Conservation (phyloP, 1,140 invertebrate species). For the Frieseomelitta varia region DNA sequence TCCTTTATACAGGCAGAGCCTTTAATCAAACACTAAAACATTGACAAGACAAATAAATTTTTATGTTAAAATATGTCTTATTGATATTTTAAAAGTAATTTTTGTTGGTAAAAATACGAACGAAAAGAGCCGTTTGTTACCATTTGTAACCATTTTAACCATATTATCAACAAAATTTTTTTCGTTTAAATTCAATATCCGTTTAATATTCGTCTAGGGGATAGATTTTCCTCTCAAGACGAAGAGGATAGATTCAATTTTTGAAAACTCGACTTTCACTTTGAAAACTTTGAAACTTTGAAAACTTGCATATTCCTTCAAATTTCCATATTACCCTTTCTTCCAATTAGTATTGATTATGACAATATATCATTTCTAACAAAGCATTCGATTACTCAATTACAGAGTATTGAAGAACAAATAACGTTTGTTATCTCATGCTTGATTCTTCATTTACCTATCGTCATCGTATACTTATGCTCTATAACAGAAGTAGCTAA, state of each 20-base stretch:
- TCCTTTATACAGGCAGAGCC: no score
- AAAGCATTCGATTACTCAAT: conserved; percentile 31
- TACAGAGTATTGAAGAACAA: conserved; percentile 2
- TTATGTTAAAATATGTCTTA: background rate
- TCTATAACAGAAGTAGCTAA: no score
- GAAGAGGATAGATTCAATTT: background rate
- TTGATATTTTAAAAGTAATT: background rate
- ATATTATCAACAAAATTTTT: background rate
- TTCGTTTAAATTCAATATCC: conserved; percentile 5
- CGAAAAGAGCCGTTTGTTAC: conserved; percentile 6
- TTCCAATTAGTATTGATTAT: background rate
- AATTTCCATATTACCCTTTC: conserved; percentile 29
- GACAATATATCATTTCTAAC: background rate
- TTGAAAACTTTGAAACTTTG: no score
- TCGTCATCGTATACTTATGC: background rate
- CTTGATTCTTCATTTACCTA: conserved; percentile 13
- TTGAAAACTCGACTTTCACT: conserved; percentile 24
- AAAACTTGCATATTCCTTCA: conserved; percentile 27
- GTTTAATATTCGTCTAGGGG: background rate
- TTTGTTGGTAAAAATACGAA: background rate
- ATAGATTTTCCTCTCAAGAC: background rate
- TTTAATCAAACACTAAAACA: no score
- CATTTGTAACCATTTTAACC: no score
- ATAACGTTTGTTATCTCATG: conserved; percentile 4
- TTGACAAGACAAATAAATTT: no score